Base-by-base conservation (phyloP, 1,140 invertebrate species). In the Bombus superbus region DNA sequence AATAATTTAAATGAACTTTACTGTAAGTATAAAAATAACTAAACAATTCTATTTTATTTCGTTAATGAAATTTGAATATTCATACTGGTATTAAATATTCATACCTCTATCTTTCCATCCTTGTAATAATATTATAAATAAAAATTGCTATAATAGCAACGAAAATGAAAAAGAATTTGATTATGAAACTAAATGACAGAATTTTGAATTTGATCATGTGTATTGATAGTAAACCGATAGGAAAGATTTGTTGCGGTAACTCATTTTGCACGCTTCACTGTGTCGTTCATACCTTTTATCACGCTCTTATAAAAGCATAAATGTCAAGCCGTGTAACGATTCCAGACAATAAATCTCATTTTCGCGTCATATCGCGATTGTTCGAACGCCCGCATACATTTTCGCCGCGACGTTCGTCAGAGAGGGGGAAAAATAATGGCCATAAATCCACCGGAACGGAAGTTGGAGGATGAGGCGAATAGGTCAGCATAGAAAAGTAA, bases 401-500 rank as follows among this genome's bases (percentile, higher is more conserved):
- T 86, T 81, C 59, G 79, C 44, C 35, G 62, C n/a, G 11, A 22
- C 18, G 32, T 47, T 53, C 59, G 38, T 42, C 32, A 53, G 44
- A n/a, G 53, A 22, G 69, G 69, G 57, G n/a, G 42, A 80, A 86
- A 86, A 89, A 83, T 89, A 89, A 86, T 73, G 53, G 68, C 69
- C 59, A 83, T 90, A 90, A 90, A 90, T 87, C 44, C n/a, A 74
- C 69, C n/a, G 38, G 40, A 72, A 71, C n/a, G 75, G 77, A 47
- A 53, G 47, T 38, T 22, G 72, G 62, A 42, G 62, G 44, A 57
- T 47, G 73, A 74, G 68, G 38, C 40, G 73, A 64, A 87, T 83
- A 82, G 78, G 62, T 82, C 78, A 74, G 66, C 85, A 87, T 85
- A 66, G 89, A 75, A 89, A 89, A 89, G 85, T 90, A 90, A 90